A percentile compares a stretch with the other conserved stretches of the same genome.
phyloP scores from a whole-genome alignment of 2,888 invertebrate species.

The Oscheius onirici region DNA sequence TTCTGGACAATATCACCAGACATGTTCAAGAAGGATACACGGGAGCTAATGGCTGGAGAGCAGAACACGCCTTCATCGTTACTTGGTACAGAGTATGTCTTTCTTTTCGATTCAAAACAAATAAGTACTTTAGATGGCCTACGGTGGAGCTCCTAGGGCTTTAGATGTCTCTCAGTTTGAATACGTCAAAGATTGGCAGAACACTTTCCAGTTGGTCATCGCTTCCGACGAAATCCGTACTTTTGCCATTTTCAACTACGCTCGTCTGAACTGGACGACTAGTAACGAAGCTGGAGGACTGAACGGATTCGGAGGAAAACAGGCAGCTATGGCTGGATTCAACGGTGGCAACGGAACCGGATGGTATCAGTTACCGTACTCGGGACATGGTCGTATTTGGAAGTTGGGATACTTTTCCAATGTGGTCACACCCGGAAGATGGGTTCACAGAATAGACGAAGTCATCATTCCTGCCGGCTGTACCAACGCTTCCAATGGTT shows the following conservation, averaged over 20 bases:
- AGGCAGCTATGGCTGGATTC: conserved; percentile 80
- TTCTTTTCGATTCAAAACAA: neutral
- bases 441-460: conserved; percentile 91
- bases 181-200: conserved; percentile 76
- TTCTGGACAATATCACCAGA: conserved; percentile 63
- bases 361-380: conserved; percentile 67
- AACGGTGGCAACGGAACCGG: conserved; percentile 92
- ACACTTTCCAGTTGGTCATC: conserved; percentile 92
- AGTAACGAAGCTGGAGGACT: conserved; percentile 84
- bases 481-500: conserved; percentile 65
- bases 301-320: conserved; percentile 64
- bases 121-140: conserved; percentile 54
- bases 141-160: conserved; percentile 64
- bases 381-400: conserved; percentile 77
- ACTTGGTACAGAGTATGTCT: conserved; percentile 60
- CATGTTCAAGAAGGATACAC: conserved; percentile 62
- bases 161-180: conserved; percentile 65
- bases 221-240: conserved; percentile 91
- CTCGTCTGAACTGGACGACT: conserved; percentile 87
- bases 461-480: conserved; percentile 74
- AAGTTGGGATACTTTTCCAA: conserved; percentile 70
- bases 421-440: conserved; percentile 78
- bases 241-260: conserved; percentile 93
- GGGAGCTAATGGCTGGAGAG: conserved; percentile 61
- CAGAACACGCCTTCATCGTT: conserved; percentile 65